These are phyloP conservation scores for Cygnus atratus DNA, from an alignment of 2,113 vertebrate species.

Conservation along the genomic window DNA sequence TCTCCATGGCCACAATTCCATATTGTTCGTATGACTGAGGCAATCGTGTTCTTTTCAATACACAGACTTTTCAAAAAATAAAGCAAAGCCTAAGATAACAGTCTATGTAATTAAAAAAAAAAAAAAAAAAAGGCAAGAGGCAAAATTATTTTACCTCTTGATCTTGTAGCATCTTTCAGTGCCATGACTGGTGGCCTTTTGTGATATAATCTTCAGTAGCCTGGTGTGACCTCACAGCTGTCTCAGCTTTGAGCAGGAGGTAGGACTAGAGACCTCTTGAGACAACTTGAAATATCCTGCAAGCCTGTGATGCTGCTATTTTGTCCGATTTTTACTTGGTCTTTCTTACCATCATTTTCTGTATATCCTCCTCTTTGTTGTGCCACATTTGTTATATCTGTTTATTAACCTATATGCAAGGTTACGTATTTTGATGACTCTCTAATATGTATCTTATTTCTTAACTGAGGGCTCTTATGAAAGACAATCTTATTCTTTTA, in stretches of 20 bases:
- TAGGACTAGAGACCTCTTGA: neutral
- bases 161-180: neutral
- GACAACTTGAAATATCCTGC: neutral
- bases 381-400: fast-evolving
- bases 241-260: neutral
- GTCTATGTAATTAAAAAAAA: neutral
- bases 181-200: neutral
- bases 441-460: neutral
- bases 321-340: neutral
- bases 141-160: neutral
- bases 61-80: neutral
- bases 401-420: neutral
- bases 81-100: neutral
- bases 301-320: neutral
- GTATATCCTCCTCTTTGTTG: neutral
- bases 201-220: neutral
- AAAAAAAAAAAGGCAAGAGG: neutral
- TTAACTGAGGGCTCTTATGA: neutral
- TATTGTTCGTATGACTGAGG: neutral
- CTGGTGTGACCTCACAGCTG: neutral
- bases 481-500: neutral
- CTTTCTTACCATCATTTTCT: neutral
- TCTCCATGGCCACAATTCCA: neutral
- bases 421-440: neutral
- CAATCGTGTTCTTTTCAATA: neutral